Percentiles rank a stretch among this genome's conserved stretches.
Conservation (phyloP, 2,113 vertebrate species). For the Collichthys lucidus region DNA sequence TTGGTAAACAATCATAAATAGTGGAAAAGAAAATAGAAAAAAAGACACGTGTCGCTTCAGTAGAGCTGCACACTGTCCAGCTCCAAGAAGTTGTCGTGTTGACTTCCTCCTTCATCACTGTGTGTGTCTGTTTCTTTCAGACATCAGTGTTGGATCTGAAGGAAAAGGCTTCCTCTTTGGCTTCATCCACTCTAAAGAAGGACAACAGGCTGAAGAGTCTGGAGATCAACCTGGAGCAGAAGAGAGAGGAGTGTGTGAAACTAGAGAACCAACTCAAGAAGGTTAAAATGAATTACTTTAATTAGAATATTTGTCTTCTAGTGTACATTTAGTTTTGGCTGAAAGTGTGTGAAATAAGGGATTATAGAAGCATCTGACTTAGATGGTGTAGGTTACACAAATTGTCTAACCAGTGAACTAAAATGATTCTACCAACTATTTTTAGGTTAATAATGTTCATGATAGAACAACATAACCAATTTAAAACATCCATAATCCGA, state of each 20-base stretch:
- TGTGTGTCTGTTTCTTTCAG: slow-evolving; percentile 72
- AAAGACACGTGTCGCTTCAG: not conserved
- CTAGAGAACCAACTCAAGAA: slow-evolving; percentile 95
- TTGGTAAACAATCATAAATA: not conserved
- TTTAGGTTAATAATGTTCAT: not conserved
- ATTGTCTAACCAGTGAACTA: not conserved
- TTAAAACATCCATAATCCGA: not conserved
- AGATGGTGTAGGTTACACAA: not conserved
- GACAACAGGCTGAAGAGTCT: slow-evolving; percentile 94
- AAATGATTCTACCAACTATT: not conserved
- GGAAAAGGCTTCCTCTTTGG: slow-evolving; percentile 96
- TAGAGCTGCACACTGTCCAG: not conserved
- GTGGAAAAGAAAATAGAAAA: not conserved
- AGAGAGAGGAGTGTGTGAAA: slow-evolving; percentile 94
- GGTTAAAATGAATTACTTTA: slow-evolving; percentile 77
- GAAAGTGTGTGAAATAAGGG: not conserved
- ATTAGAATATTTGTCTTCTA: not conserved
- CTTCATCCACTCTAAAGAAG: slow-evolving; percentile 95
- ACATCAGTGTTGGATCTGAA: slow-evolving; percentile 94
- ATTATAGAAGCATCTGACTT: not conserved
- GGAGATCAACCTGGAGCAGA: slow-evolving; percentile 96
- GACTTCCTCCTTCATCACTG: not conserved
- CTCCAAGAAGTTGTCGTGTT: not conserved
- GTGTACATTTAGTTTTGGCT: not conserved
- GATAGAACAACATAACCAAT: not conserved